These are phyloP conservation scores for Pangasianodon gigas DNA, from an alignment of 2,113 vertebrate genomes.

Conservation along the genomic window DNA sequence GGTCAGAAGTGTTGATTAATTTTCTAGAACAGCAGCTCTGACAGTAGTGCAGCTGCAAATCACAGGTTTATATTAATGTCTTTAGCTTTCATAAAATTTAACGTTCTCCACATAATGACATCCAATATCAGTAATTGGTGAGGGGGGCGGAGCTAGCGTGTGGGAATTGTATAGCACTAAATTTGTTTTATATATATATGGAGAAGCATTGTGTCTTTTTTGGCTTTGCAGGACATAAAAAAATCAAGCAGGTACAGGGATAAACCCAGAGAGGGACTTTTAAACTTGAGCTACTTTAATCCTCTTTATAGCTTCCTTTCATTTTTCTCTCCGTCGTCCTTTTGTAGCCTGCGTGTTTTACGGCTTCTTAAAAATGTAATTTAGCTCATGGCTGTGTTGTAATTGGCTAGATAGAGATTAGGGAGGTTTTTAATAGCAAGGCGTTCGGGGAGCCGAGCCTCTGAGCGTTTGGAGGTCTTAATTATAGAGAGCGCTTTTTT, in stretches of 20 bases:
- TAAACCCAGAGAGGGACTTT: not conserved
- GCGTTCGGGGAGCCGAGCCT: not conserved
- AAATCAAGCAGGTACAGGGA: not conserved
- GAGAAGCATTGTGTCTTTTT: not conserved
- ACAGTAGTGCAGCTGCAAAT: not conserved
- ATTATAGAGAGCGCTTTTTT: constrained; percentile 18
- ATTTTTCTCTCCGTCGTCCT: constrained; percentile 41
- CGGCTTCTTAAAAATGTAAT: constrained; percentile 58
- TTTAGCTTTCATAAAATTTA: not conserved
- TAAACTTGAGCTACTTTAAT: constrained; percentile 23
- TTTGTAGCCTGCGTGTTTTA: constrained; percentile 54
- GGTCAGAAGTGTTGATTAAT: not conserved
- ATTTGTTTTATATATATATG: no score
- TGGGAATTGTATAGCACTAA: not conserved
- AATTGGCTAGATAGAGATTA: constrained; percentile 63
- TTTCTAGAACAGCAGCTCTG: not conserved
- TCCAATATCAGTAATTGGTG: not conserved
- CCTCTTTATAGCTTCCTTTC: constrained; percentile 26
- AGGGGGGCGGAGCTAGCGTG: not conserved
- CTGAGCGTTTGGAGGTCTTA: constrained; percentile 36
- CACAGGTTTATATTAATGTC: not conserved
- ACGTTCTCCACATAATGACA: no score
- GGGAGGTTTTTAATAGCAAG: constrained; percentile 41
- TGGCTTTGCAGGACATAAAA: not conserved
- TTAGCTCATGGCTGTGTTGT: constrained; percentile 57